Evolutionary conservation across 2,888 invertebrate genomes (phyloP).

Genomic region (Chloroclysta siterata): DNA sequence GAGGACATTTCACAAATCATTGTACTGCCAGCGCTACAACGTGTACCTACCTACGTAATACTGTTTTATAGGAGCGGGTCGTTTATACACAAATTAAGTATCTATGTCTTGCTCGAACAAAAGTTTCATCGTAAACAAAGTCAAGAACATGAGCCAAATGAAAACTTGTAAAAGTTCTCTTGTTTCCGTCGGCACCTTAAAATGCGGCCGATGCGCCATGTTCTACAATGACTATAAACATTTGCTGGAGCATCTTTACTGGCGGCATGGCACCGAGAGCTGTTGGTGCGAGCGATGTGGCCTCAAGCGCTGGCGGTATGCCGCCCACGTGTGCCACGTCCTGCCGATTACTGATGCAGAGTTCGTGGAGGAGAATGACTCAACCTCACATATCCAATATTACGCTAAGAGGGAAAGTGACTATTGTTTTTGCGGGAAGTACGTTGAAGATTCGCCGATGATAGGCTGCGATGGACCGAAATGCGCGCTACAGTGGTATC

Average conservation of each 20-base stretch:
- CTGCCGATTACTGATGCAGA: slow-evolving; percentile 56
- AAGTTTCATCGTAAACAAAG: slow-evolving; percentile 46
- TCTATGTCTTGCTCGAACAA: slow-evolving; percentile 38
- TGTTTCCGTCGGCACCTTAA: slow-evolving; percentile 44
- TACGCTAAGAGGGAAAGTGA: slow-evolving; percentile 47
- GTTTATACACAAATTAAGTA: slow-evolving; percentile 27
- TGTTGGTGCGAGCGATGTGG: slow-evolving; percentile 56
- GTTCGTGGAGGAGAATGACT: slow-evolving; percentile 38
- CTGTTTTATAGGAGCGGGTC: slow-evolving; percentile 6
- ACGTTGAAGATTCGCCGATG: slow-evolving; percentile 57
- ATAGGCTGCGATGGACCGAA: slow-evolving; percentile 66
- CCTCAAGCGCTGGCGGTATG: slow-evolving; percentile 62
- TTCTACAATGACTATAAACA: slow-evolving; percentile 60
- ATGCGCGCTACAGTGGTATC: slow-evolving; percentile 66
- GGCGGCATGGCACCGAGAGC: slow-evolving; percentile 72
- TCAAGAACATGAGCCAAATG: slow-evolving; percentile 45
- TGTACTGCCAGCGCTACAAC: slow-evolving; percentile 5
- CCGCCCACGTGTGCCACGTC: slow-evolving; percentile 63
- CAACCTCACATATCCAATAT: slow-evolving; percentile 36
- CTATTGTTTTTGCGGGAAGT: slow-evolving; percentile 64
- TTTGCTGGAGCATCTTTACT: slow-evolving; percentile 68
- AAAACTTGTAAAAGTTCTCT: slow-evolving; percentile 46
- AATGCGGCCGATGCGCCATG: slow-evolving; percentile 61
- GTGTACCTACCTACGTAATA: slow-evolving; percentile 6
- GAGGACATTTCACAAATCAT: slow-evolving; percentile 12